Evolutionary conservation across 2,113 vertebrate species (phyloP).

Genomic region (Mesocricetus auratus): DNA sequence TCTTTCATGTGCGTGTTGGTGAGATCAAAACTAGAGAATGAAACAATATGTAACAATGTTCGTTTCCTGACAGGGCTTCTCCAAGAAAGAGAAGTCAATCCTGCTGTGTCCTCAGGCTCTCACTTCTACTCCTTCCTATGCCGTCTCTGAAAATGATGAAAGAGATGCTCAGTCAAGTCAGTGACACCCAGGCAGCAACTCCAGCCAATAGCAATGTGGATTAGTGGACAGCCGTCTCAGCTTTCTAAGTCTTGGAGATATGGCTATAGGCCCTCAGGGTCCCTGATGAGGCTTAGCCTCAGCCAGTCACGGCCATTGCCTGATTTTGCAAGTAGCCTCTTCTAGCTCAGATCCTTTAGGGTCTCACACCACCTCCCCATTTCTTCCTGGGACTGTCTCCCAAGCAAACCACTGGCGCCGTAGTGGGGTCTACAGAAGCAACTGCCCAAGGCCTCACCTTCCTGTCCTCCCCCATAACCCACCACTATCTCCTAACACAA

Average conservation of each 20-base stretch:
- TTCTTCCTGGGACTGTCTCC: not conserved
- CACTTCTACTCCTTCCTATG: not conserved
- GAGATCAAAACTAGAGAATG: not conserved
- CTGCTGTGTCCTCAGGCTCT: not conserved
- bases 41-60: not conserved
- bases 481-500: not conserved
- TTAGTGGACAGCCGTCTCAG: not conserved
- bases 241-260: not conserved
- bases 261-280: not conserved
- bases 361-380: not conserved
- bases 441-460: not conserved
- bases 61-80: not conserved
- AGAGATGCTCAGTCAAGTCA: not conserved
- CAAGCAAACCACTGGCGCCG: not conserved
- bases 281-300: not conserved
- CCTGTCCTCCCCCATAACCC: not conserved
- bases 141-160: not conserved
- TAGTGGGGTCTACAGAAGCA: too few species aligned
- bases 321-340: not conserved
- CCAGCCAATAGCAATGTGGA: not conserved
- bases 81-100: not conserved
- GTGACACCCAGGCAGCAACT: not conserved
- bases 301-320: not conserved
- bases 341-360: not conserved
- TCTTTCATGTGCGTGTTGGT: not conserved